Evolutionary conservation across 2,113 vertebrate species (phyloP).

Genomic region (Tylochromis polylepis): DNA sequence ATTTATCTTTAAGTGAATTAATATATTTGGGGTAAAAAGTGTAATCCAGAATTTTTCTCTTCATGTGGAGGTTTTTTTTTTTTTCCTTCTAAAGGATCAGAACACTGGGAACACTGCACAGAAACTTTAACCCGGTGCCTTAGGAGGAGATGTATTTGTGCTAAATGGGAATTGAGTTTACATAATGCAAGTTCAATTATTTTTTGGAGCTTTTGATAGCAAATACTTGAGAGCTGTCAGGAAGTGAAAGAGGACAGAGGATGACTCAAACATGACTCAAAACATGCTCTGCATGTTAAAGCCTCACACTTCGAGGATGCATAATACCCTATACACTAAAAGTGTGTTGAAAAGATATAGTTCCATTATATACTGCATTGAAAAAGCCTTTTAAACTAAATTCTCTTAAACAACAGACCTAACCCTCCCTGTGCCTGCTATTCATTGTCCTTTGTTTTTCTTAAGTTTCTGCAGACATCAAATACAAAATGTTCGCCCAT

Average conservation of each 20-base stretch:
- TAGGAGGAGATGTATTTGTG: background rate
- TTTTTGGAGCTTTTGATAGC: background rate
- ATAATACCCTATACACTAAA: background rate
- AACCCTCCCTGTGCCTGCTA: background rate
- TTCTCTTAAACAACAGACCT: background rate
- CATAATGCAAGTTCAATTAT: background rate
- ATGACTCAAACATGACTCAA: background rate
- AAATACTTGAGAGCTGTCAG: background rate
- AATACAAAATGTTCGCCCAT: background rate
- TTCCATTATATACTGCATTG: background rate
- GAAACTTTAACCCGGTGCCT: background rate
- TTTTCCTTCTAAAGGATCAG: background rate
- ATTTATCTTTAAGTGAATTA: background rate
- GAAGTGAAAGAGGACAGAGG: background rate
- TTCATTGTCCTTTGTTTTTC: background rate
- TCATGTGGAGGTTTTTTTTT: background rate
- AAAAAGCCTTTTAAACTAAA: background rate
- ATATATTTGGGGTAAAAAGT: background rate
- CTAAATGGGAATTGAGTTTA: background rate
- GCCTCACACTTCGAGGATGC: rapidly evolving
- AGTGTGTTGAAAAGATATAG: background rate
- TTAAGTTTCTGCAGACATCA: background rate
- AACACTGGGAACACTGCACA: background rate
- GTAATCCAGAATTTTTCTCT: background rate
- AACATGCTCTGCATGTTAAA: background rate